Conservation (phyloP, 1,140 invertebrate species). For the Sitophilus oryzae region DNA sequence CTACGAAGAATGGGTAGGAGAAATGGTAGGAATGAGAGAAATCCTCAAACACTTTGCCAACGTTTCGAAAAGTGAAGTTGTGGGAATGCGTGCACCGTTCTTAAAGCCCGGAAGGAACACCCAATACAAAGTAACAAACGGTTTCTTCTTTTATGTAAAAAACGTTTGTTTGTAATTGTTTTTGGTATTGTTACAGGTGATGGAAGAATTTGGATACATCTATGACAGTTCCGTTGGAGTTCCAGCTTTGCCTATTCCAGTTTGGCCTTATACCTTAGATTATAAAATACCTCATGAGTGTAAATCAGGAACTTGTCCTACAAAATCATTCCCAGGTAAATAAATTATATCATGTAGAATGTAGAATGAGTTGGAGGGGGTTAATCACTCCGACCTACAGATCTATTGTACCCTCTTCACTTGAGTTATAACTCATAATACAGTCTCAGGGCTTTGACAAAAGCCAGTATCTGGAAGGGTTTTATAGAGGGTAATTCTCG, state of each 20-base stretch:
- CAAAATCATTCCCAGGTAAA: conserved; percentile 78
- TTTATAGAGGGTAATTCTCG: too few relatives aligned
- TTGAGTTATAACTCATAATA: too few relatives aligned
- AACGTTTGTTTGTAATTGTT: background rate
- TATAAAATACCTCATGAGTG: conserved; percentile 89
- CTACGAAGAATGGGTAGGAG: conserved; percentile 86
- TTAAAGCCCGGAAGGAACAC: conserved; percentile 85
- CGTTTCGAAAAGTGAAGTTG: conserved; percentile 72
- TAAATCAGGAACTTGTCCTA: conserved; percentile 85
- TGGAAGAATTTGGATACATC: conserved; percentile 86
- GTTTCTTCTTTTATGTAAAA: conserved; percentile 9
- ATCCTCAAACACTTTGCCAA: conserved; percentile 78
- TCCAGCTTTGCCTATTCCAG: conserved; percentile 72
- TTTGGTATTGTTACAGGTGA: conserved; percentile 50
- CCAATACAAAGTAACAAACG: conserved; percentile 70
- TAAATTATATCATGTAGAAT: background rate
- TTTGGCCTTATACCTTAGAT: conserved; percentile 92
- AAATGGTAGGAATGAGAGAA: conserved; percentile 91
- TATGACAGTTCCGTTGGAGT: conserved; percentile 88
- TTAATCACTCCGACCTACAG: too few relatives aligned
- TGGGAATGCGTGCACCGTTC: conserved; percentile 85
- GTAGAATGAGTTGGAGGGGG: too few relatives aligned
- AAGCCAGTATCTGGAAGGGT: too few relatives aligned
- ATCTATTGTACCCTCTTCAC: too few relatives aligned
- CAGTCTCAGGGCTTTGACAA: too few relatives aligned